Evolutionary conservation across 2,888 invertebrate genomes (phyloP).

Genomic region (Phaedon cochleariae): DNA sequence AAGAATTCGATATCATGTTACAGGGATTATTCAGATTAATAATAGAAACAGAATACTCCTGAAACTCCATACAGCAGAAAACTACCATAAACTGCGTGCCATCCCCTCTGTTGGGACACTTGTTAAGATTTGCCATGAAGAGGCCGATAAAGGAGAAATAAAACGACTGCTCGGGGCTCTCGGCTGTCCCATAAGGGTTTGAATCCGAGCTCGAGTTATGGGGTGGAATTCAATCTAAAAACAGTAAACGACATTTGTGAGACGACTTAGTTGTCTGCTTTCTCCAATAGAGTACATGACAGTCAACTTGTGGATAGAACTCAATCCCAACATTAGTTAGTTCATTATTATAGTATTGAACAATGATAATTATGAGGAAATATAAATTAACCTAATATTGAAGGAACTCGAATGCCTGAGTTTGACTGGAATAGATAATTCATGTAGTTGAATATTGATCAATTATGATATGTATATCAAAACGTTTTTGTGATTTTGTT

Average conservation of each 20-base stretch:
- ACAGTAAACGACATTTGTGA: conserved; percentile 43
- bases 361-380: no score
- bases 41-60: conserved; percentile 21
- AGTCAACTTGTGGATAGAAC: neutral
- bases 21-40: no score
- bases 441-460: no score
- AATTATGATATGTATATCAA: no score
- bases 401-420: no score
- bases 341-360: no score
- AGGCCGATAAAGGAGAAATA: conserved; percentile 57
- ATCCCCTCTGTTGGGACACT: conserved; percentile 61
- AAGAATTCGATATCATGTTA: no score
- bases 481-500: no score
- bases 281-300: conserved; percentile 10
- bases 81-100: conserved; percentile 43
- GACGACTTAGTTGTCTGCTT: conserved; percentile 24
- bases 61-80: conserved; percentile 32
- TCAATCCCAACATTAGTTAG: no score
- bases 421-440: no score
- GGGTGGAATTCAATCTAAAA: conserved; percentile 46
- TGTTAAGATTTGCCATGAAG: conserved; percentile 60
- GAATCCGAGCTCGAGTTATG: conserved; percentile 53
- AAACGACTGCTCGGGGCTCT: conserved; percentile 58
- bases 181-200: conserved; percentile 56
- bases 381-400: no score